Conservation (phyloP, 2,797 vertebrate species). For the Lindbergichthys nudifrons region DNA sequence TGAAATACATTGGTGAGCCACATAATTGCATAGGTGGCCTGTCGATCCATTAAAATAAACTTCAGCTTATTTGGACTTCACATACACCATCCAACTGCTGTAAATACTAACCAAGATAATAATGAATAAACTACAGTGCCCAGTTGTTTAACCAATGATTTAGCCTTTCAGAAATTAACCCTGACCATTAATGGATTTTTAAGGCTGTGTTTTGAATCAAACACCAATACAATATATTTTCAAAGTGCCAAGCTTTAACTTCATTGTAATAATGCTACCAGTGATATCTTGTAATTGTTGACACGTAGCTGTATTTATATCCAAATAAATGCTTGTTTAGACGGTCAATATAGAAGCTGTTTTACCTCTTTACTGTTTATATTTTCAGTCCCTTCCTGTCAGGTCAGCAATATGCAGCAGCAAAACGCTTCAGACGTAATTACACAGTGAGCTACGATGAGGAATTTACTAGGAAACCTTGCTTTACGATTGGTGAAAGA, state of each 20-base stretch:
- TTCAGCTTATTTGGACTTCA: too few species aligned
- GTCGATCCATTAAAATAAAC: too few species aligned
- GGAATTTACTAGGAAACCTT: constrained; percentile 38
- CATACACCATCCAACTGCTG: too few species aligned
- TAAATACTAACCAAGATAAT: neutral
- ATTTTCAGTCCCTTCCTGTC: constrained; percentile 4
- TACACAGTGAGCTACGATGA: constrained; percentile 5
- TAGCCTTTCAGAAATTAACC: neutral
- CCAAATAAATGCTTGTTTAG: constrained; percentile 26
- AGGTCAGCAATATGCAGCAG: constrained; percentile 28
- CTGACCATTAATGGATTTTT: neutral
- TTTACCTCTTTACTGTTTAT: constrained; percentile 9
- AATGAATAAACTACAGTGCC: neutral
- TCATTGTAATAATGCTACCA: neutral
- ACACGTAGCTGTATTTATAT: constrained; percentile 7
- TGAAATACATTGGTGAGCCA: too few species aligned
- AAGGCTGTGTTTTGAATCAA: too few species aligned
- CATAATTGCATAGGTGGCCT: too few species aligned
- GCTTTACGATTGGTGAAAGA: constrained; percentile 13
- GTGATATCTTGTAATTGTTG: neutral
- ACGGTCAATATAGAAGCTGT: constrained; percentile 24
- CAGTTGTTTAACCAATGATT: constrained; percentile 2
- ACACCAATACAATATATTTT: too few species aligned
- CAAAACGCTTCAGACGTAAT: constrained; percentile 23
- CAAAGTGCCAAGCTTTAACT: too few species aligned